Evolutionary conservation across 2,888 invertebrate genomes (phyloP), one percentile per base, ranked within the genome.

Genomic region (Caradrina clavipalpis): DNA sequence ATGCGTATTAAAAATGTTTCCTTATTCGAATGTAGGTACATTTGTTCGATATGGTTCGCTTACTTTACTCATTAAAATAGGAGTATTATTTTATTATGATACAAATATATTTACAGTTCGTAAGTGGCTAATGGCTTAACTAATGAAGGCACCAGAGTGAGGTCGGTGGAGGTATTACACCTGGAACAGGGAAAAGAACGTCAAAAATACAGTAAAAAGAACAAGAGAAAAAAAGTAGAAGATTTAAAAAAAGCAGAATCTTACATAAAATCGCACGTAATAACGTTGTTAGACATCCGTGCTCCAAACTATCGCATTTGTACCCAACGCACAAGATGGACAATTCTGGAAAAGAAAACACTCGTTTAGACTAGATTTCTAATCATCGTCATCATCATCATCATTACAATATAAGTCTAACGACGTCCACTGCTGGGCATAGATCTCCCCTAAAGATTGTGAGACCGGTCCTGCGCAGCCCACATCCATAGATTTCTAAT

Each of bases 281-380:
- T 81, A 82, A 82, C 87, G 78, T 83, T 81, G 78, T 86, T 90
- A 96, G 78, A 96, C 96, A 86, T 96, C 96, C 87, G 96, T 96
- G 92, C 96, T 96, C 96, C 96, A 96, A 93, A 96, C 94, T 93
- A 96, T 96, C 91, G 96, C 94, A 93, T 96, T 96, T 89, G 95
- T 95, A 85, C 96, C 96, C 92, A 96, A 90, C 86, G 96, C 96
- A 93, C 96, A 96, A 92, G 96, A 96, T 90, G 96, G 96, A 94
- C 96, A 96, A 92, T 96, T 96, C 96, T 96, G 92, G n/a, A 90
- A 91, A 35, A 83, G 77, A 78, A 81, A 68, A 42, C 51, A 63
- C 45, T 63, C 47, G 59, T 39, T 61, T 8, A 21, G 4, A 51
- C 7, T 10, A 10, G 39, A 39, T 39, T 10, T 13, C 0, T 21